These are phyloP conservation scores for Macropis europaea DNA, from an alignment of 2,888 invertebrate genomes.

Conservation along the genomic window DNA sequence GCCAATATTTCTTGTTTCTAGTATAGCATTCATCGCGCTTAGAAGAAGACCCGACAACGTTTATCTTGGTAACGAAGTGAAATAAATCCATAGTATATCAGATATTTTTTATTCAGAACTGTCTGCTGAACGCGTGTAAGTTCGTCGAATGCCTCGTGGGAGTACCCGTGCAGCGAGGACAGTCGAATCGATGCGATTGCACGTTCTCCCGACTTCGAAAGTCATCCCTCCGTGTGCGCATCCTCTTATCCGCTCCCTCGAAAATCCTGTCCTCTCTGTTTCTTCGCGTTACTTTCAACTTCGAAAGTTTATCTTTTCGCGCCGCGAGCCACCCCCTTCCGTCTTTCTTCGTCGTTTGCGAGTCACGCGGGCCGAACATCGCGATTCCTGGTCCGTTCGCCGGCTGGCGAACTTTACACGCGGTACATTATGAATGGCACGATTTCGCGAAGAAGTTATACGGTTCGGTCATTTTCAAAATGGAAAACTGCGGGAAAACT, in stretches of 20 bases:
- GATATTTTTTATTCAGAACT: too few species aligned
- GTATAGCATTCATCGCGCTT: too few species aligned
- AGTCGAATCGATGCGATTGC: constrained; percentile 41
- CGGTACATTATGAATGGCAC: constrained; percentile 71
- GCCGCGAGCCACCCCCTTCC: constrained; percentile 28
- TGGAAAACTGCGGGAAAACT: constrained; percentile 49
- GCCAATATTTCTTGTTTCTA: too few species aligned
- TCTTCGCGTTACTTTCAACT: constrained; percentile 71
- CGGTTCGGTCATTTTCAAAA: constrained; percentile 60
- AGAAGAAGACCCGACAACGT: too few species aligned
- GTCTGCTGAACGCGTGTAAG: too few species aligned
- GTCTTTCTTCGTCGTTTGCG: neutral
- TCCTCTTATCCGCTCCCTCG: constrained; percentile 14
- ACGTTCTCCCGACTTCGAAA: constrained; percentile 12
- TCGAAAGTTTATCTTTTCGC: constrained; percentile 72
- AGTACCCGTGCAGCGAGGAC: neutral
- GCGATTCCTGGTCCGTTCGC: constrained; percentile 16
- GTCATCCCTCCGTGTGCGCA: constrained; percentile 17
- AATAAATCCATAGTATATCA: too few species aligned
- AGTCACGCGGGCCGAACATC: neutral
- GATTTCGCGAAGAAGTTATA: constrained; percentile 64
- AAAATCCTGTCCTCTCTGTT: constrained; percentile 23
- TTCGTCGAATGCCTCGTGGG: too few species aligned
- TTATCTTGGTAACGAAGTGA: too few species aligned
- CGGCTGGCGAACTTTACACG: constrained; percentile 66